phyloP scores from a whole-genome alignment of 64 coral and sea anemone genomes.

The Astreopora myriophthalma region DNA sequence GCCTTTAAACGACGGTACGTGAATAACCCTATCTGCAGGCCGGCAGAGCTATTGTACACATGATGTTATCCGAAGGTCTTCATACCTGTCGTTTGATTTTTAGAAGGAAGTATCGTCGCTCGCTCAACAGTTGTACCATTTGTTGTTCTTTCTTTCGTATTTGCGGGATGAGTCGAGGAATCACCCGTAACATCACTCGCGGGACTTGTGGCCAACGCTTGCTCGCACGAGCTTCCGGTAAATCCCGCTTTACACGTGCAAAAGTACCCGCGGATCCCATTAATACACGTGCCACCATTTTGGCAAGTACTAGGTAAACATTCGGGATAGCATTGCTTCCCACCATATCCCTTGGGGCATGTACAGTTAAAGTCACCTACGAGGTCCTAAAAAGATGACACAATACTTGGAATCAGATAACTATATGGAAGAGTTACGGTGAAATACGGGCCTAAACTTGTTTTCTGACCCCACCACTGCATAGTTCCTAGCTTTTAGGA shows the following conservation, averaged over 20 bases:
- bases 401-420: neutral
- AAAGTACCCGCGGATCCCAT: constrained; percentile 59
- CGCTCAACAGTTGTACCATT: neutral
- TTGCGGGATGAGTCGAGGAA: neutral
- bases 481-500: too few species aligned
- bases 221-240: constrained; percentile 65
- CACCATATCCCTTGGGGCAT: constrained; percentile 71
- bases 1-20: too few species aligned
- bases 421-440: neutral
- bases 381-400: constrained; percentile 55
- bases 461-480: too few species aligned
- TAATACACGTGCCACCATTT: constrained; percentile 81
- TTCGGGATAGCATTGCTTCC: constrained; percentile 70
- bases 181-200: neutral
- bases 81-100: neutral
- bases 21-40: too few species aligned
- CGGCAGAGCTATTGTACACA: too few species aligned
- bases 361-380: constrained; percentile 73
- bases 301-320: constrained; percentile 60
- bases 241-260: constrained; percentile 77
- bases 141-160: neutral
- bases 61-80: neutral
- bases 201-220: neutral
- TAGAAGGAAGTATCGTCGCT: neutral
- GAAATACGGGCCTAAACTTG: neutral